Evolutionary conservation across 2,797 vertebrate genomes (phyloP).

Genomic region (Cottoperca gobio): DNA sequence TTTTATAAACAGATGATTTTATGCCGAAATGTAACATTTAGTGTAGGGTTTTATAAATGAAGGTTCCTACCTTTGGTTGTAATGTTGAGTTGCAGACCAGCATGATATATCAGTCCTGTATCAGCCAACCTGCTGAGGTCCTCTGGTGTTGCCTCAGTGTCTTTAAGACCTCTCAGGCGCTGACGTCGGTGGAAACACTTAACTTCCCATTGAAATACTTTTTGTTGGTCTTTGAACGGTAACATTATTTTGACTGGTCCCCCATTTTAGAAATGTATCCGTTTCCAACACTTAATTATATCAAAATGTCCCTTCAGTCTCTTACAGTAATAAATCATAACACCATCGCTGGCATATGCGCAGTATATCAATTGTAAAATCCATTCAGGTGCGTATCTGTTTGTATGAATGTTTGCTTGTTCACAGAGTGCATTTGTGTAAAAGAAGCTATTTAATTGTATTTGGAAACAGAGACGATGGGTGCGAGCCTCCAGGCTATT

Average conservation of each 20-base stretch:
- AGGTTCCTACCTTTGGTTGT: background rate
- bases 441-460: slow-evolving; percentile 89
- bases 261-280: background rate
- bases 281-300: slow-evolving; percentile 14
- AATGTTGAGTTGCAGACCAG: background rate
- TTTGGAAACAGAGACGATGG: slow-evolving; percentile 90
- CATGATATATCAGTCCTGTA: background rate
- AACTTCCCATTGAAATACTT: background rate
- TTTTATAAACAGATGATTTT: too few relatives aligned
- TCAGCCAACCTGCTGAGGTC: background rate
- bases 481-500: slow-evolving; percentile 84
- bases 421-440: slow-evolving; percentile 60
- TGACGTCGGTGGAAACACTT: background rate
- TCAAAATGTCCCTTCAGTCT: slow-evolving; percentile 10
- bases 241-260: background rate
- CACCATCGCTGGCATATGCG: background rate
- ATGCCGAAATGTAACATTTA: too few relatives aligned
- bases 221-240: background rate
- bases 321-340: slow-evolving; percentile 11
- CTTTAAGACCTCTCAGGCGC: background rate
- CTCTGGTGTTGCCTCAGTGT: background rate
- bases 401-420: slow-evolving; percentile 57
- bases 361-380: slow-evolving; percentile 43
- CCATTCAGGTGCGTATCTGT: slow-evolving; percentile 38
- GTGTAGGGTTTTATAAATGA: too few relatives aligned